Percentiles rank a stretch among this genome's conserved stretches.
Evolutionary conservation across 2,888 invertebrate species (phyloP).

Genomic region (Tyria jacobaeae): DNA sequence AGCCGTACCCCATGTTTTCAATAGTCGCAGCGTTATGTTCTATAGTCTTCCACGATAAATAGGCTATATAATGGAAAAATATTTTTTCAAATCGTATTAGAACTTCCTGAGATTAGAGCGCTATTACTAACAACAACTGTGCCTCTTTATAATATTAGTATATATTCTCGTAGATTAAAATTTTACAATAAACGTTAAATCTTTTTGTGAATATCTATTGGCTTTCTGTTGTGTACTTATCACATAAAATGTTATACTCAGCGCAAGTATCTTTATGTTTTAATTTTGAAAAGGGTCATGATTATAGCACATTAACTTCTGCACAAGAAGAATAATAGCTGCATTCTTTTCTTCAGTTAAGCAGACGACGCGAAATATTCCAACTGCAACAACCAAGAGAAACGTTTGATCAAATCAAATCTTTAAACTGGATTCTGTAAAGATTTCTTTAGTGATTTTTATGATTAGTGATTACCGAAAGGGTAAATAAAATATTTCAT

Average conservation of each 20-base stretch:
- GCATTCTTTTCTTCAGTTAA: neutral
- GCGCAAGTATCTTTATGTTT: neutral
- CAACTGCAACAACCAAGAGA: neutral
- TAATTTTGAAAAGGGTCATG: neutral
- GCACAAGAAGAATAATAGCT: neutral
- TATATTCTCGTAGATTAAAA: too few relatives aligned
- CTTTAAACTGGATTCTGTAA: neutral
- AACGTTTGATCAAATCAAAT: neutral
- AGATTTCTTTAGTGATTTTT: neutral
- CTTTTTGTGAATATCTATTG: too few relatives aligned
- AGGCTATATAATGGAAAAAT: too few relatives aligned
- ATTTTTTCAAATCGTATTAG: too few relatives aligned
- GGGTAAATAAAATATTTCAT: too few relatives aligned
- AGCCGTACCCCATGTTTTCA: too few relatives aligned
- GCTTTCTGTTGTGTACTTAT: neutral
- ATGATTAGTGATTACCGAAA: neutral
- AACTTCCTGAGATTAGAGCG: too few relatives aligned
- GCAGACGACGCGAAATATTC: neutral
- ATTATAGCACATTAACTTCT: neutral
- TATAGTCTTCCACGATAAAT: too few relatives aligned
- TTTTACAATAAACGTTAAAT: too few relatives aligned
- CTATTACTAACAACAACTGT: too few relatives aligned
- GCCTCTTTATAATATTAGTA: too few relatives aligned
- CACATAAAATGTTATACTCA: neutral
- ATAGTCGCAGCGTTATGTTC: too few relatives aligned